Evolutionary conservation across 2,113 vertebrate genomes (phyloP).

Genomic region (Ariopsis seemanni): DNA sequence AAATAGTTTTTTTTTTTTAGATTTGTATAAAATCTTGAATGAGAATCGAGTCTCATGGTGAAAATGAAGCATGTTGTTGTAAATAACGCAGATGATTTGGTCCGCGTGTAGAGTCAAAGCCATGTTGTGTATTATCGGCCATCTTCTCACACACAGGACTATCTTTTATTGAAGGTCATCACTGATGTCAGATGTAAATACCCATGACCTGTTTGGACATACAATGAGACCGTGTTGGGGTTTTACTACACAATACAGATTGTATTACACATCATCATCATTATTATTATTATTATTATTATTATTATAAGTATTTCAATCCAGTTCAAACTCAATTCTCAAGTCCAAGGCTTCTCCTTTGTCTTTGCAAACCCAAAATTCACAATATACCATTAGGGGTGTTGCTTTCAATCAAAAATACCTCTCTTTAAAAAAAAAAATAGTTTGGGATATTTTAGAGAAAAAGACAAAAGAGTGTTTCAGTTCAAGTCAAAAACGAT

Average conservation of each 20-base stretch:
- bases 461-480: background rate
- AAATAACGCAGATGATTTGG: background rate
- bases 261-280: background rate
- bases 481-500: background rate
- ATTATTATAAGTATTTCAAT: background rate
- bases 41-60: background rate
- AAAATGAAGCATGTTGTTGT: conserved; percentile 1
- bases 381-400: background rate
- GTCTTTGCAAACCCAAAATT: background rate
- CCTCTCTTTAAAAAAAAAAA: background rate
- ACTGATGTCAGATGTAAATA: background rate
- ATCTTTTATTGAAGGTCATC: background rate
- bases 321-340: background rate
- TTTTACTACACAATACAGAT: background rate
- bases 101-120: background rate
- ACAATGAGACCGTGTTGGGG: background rate
- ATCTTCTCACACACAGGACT: background rate
- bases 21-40: conserved; percentile 15
- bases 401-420: conserved; percentile 12
- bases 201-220: background rate
- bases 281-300: background rate
- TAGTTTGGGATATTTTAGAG: background rate
- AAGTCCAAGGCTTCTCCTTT: background rate
- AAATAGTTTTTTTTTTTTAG: background rate
- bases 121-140: background rate